Evolutionary conservation across 2,888 invertebrate genomes (phyloP).

Genomic region (Heliconius sara): DNA sequence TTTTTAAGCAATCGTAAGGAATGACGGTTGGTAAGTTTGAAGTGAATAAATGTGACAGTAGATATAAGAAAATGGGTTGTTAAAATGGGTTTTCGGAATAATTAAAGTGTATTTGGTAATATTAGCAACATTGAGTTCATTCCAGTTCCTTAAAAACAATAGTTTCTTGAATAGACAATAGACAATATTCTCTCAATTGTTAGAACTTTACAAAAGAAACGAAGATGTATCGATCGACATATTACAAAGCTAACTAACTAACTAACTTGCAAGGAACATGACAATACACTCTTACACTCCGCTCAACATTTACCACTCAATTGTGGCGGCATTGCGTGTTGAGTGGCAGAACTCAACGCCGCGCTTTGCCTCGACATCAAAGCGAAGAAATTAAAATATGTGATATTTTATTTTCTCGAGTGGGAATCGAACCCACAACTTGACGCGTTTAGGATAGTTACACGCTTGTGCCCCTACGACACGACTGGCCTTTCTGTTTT

Average conservation of each 20-base stretch:
- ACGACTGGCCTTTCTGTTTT: too few species aligned
- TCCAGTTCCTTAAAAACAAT: neutral
- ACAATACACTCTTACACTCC: too few species aligned
- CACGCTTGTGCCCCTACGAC: too few species aligned
- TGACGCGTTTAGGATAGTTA: too few species aligned
- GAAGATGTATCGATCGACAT: neutral
- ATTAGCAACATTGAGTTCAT: neutral
- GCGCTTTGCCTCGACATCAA: neutral
- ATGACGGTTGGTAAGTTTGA: conserved; percentile 1
- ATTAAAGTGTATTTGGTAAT: neutral
- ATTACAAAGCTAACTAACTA: neutral
- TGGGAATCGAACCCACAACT: too few species aligned
- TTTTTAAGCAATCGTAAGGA: conserved; percentile 8
- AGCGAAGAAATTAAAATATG: neutral
- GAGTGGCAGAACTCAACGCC: neutral
- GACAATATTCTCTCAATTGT: neutral
- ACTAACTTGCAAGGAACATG: neutral
- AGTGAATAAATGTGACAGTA: neutral
- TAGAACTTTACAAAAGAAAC: neutral
- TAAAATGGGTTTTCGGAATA: neutral
- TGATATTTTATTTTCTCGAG: too few species aligned
- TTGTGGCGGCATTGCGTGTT: too few species aligned
- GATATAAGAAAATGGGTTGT: neutral
- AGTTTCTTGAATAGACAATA: too few species aligned
- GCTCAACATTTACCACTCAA: neutral